Base-by-base conservation (phyloP, 1,140 invertebrate species). In the Cydia amplana region DNA sequence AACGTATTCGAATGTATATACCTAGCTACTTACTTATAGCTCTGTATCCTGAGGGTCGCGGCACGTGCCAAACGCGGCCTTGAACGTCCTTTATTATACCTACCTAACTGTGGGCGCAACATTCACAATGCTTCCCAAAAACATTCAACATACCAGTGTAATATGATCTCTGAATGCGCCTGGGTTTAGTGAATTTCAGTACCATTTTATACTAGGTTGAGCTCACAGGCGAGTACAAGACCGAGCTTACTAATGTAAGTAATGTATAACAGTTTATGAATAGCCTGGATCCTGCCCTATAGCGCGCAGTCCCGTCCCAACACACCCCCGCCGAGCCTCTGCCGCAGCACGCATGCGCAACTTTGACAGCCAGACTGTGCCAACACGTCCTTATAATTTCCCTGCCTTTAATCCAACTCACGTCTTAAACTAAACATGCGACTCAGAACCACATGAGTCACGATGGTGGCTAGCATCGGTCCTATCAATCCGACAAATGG, bases 391-490 rank as follows among this genome's bases (percentile, higher is more conserved):
- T 76, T 81, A 82, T 79, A 83, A 76, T 76, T 76, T 73, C 60
- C 75, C 75, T 70, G 65, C 49, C 16, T 51, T 51, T 51, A 7
- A 18, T 18, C n/a, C 49, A 73, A 60, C 55, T 23, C 55, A 23
- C 55, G 20, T 60, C 72, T 73, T 6, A 49, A 73, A 73, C 40
- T 25, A 49, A 16, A 18, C 72, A 73, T 91, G 90, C 77, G 76
- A 64, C 65, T 43, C 74, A 51, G 63, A 65, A 76, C 23, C 74
- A 60, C 79, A 25, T 90, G 82, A 89, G 55, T 74, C 84, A 92
- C 78, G 75, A 92, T 92, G 91, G 89, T 92, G 81, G 88, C 89
- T 74, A 92, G 85, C 78, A 84, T 88, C 79, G 90, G 89, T 80
- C 83, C 80, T 76, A 84, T 91, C 78, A 91, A 87, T 77, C 78